A percentile compares a stretch with the other conserved stretches of the same genome.
Conservation (phyloP, 2,797 vertebrate species). For the Darevskia mixta region DNA sequence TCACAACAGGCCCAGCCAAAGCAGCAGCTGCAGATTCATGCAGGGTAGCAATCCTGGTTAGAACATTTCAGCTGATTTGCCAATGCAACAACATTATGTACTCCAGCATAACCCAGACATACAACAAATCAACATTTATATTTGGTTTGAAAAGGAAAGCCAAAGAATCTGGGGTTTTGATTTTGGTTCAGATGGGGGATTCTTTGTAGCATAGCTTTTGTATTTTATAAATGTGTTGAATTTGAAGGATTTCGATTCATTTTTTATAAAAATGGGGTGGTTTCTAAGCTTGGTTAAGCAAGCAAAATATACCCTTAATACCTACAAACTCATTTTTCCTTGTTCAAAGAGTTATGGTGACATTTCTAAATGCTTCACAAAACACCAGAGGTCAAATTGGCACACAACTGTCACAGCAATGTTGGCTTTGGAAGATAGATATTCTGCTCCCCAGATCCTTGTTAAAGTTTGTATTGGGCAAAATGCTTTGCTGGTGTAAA, state of each 20-base stretch:
- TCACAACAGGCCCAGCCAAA: background rate
- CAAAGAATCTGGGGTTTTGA: background rate
- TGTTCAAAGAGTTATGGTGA: background rate
- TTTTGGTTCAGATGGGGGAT: background rate
- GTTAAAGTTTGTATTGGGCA: slow-evolving; percentile 10
- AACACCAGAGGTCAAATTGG: slow-evolving; percentile 40
- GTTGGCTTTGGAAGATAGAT: slow-evolving; percentile 21
- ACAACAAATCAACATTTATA: background rate
- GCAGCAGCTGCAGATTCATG: background rate
- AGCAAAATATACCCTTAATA: slow-evolving; percentile 20
- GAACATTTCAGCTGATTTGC: background rate
- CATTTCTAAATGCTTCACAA: slow-evolving; percentile 37
- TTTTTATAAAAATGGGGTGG: background rate
- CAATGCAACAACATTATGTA: background rate
- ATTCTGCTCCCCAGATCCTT: slow-evolving; percentile 35
- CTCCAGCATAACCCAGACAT: background rate
- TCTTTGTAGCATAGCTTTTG: background rate
- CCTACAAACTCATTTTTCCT: slow-evolving; percentile 5
- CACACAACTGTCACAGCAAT: background rate
- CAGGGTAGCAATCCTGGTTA: background rate
- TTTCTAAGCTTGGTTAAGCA: slow-evolving; percentile 19
- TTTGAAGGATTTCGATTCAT: slow-evolving; percentile 4
- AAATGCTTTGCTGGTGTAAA: slow-evolving; percentile 7
- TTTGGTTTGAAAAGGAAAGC: background rate
- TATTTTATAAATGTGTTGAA: background rate